phyloP scores from a whole-genome alignment of 2,113 vertebrate genomes.

The Erinaceus europaeus region DNA sequence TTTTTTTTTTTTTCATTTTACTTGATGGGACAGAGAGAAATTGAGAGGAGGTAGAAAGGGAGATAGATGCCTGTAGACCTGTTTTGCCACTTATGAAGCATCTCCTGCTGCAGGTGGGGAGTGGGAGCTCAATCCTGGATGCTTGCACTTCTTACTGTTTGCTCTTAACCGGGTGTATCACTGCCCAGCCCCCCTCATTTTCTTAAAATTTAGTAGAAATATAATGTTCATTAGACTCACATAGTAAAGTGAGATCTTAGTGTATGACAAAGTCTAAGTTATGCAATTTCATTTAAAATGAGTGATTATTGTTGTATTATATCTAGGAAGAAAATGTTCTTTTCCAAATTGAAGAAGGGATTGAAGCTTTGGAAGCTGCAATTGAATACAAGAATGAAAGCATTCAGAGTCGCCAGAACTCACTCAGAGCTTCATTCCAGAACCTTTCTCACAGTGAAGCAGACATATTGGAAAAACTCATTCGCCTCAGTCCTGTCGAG shows the following conservation, averaged over 20 bases:
- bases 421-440: slow-evolving; percentile 80
- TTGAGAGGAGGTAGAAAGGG: too few relatives aligned
- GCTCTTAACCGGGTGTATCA: too few relatives aligned
- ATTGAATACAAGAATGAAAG: slow-evolving; percentile 89
- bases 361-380: slow-evolving; percentile 90
- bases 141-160: too few relatives aligned
- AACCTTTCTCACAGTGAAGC: slow-evolving; percentile 79
- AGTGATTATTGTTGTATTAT: slow-evolving; percentile 56
- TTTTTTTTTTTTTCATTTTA: too few relatives aligned
- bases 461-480: slow-evolving; percentile 85
- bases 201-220: neutral
- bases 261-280: neutral
- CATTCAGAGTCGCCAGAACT: slow-evolving; percentile 84
- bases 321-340: slow-evolving; percentile 88
- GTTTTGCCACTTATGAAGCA: too few relatives aligned
- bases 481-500: slow-evolving; percentile 83
- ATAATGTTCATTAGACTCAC: neutral
- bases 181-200: too few relatives aligned
- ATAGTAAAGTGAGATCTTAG: neutral
- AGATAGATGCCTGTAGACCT: too few relatives aligned
- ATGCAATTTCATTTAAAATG: slow-evolving; percentile 27
- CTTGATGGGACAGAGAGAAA: too few relatives aligned
- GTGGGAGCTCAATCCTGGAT: too few relatives aligned
- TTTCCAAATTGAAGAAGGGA: slow-evolving; percentile 90
- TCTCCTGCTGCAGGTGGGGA: too few relatives aligned